Percentiles rank a stretch among this genome's conserved stretches.
These are phyloP conservation scores for Mastomys coucha DNA, from an alignment of 2,113 vertebrate species.

Conservation along the genomic window DNA sequence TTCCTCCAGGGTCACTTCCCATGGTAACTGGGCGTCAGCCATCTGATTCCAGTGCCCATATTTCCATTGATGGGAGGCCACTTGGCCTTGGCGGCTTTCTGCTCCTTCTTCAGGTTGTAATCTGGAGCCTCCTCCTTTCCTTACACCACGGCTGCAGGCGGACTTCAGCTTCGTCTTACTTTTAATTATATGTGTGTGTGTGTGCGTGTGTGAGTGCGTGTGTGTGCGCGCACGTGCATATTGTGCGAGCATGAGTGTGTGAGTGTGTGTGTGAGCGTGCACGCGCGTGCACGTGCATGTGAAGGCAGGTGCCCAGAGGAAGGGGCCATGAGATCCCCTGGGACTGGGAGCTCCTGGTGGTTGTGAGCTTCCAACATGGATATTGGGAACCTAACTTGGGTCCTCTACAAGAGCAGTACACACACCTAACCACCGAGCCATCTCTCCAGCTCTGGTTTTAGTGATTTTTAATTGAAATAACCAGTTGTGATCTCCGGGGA, in stretches of 20 bases:
- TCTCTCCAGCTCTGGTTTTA: neutral
- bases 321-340: neutral
- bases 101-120: neutral
- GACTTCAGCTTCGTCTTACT: neutral
- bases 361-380: neutral
- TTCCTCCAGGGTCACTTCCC: conserved; percentile 95
- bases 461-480: neutral
- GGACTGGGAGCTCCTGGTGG: neutral
- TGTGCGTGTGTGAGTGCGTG: too few relatives aligned
- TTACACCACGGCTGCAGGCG: neutral
- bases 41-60: conserved; percentile 93
- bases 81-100: neutral
- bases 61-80: neutral
- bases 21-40: conserved; percentile 97
- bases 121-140: too few relatives aligned
- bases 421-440: neutral
- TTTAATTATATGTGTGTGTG: neutral
- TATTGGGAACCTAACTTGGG: neutral
- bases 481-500: neutral
- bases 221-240: too few relatives aligned
- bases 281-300: neutral
- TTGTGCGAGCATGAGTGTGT: neutral
- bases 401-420: neutral
- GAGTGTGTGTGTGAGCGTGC: neutral
- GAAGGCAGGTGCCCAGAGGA: neutral